Percentiles rank a stretch among this genome's conserved stretches.
Evolutionary conservation across 2,888 invertebrate genomes (phyloP).

Genomic region (Anthophora plumipes): DNA sequence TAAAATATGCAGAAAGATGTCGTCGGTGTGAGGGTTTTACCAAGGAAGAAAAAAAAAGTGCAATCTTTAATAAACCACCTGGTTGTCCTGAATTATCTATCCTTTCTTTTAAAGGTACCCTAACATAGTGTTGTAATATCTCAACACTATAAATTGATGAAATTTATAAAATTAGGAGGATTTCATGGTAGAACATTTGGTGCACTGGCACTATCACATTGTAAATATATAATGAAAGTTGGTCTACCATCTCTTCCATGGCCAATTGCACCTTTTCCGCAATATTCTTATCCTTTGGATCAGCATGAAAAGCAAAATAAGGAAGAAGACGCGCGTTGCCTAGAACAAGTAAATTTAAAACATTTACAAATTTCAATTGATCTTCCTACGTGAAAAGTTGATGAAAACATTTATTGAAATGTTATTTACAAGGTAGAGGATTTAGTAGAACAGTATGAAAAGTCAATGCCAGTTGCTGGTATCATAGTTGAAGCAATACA

Average conservation of each 20-base stretch:
- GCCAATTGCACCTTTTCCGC: constrained; percentile 53
- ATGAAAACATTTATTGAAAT: neutral
- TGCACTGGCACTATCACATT: constrained; percentile 50
- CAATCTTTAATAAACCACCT: constrained; percentile 45
- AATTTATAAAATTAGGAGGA: constrained; percentile 43
- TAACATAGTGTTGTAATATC: neutral
- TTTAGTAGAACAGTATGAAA: constrained; percentile 89
- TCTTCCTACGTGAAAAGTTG: neutral
- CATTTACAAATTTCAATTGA: neutral
- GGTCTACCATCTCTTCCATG: constrained; percentile 54
- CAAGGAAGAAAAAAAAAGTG: constrained; percentile 43
- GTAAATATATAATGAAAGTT: constrained; percentile 43
- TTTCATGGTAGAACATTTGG: constrained; percentile 58
- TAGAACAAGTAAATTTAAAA: constrained; percentile 44
- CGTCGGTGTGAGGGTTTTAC: constrained; percentile 30
- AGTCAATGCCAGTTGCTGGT: constrained; percentile 93
- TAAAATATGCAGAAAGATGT: constrained; percentile 49
- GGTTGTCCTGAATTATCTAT: constrained; percentile 57
- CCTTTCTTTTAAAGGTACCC: constrained; percentile 52
- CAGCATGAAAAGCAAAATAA: constrained; percentile 46
- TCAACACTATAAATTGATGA: neutral
- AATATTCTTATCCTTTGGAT: constrained; percentile 49
- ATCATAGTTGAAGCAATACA: constrained; percentile 98
- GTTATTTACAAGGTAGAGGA: constrained; percentile 87
- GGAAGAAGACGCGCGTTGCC: constrained; percentile 43